A percentile compares a stretch with the other conserved stretches of the same genome.
Conservation (phyloP, 2,797 vertebrate species). For the Hydrophis major region DNA sequence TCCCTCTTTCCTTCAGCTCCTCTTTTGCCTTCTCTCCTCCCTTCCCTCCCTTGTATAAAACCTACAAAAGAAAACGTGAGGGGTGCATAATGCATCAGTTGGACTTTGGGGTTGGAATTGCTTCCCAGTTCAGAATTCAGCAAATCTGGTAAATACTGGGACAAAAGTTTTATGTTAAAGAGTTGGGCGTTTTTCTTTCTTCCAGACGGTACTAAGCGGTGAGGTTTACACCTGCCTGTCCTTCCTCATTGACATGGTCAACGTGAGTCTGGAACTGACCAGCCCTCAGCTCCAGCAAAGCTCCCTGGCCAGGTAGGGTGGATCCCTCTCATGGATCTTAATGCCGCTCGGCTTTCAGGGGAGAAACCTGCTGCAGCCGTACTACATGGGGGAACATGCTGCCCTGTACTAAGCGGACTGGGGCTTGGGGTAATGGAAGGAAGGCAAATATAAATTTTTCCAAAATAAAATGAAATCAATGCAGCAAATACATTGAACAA, state of each 20-base stretch:
- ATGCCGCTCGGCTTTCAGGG: not conserved
- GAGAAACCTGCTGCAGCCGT: too few species aligned
- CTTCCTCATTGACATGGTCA: conserved; percentile 93
- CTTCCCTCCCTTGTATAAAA: too few species aligned
- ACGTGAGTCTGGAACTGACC: conserved; percentile 92
- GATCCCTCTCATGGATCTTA: not conserved
- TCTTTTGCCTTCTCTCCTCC: not conserved
- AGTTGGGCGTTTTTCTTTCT: conserved; percentile 13
- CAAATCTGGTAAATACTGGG: rapidly evolving
- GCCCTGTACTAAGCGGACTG: too few species aligned
- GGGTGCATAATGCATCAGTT: not conserved
- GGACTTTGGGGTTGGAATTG: not conserved
- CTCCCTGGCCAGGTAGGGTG: conserved; percentile 85
- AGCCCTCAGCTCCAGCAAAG: conserved; percentile 74
- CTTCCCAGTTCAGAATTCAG: not conserved
- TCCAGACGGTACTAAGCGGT: conserved; percentile 92
- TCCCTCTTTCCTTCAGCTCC: not conserved
- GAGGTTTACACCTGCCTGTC: conserved; percentile 89
- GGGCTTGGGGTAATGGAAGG: too few species aligned
- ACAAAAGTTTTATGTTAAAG: not conserved
- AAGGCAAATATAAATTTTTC: too few species aligned
- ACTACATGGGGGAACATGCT: too few species aligned
- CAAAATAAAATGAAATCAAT: too few species aligned
- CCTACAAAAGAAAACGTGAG: not conserved
- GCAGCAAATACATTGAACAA: too few species aligned